Conservation (phyloP, 2,113 vertebrate genomes). For the Austrofundulus limnaeus region DNA sequence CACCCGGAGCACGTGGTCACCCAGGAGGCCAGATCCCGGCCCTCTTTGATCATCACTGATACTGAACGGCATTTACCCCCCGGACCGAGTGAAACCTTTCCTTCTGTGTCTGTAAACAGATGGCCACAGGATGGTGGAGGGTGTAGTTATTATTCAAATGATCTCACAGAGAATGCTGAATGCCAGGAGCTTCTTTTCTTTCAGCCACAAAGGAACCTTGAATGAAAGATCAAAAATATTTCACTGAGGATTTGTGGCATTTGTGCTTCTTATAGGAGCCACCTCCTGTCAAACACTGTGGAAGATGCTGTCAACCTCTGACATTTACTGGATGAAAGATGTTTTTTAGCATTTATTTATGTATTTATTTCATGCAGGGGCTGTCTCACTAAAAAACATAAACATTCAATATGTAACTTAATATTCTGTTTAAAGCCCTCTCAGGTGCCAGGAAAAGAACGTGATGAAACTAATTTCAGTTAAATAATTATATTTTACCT, state of each 20-base stretch:
- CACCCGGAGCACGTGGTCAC: constrained; percentile 59
- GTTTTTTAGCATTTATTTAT: not conserved
- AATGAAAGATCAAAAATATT: constrained; percentile 43
- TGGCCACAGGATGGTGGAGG: constrained; percentile 59
- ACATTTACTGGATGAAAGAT: constrained; percentile 45
- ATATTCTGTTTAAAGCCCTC: constrained; percentile 36
- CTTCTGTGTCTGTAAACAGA: constrained; percentile 59
- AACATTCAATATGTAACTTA: constrained; percentile 27
- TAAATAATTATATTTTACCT: constrained; percentile 18
- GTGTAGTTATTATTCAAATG: constrained; percentile 59
- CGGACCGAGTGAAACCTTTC: constrained; percentile 49
- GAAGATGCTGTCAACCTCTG: constrained; percentile 38
- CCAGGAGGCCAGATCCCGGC: constrained; percentile 37
- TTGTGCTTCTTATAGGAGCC: constrained; percentile 41
- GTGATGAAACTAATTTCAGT: constrained; percentile 17
- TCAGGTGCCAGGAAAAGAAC: constrained; percentile 35
- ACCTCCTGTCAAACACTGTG: constrained; percentile 33
- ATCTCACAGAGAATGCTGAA: constrained; percentile 41
- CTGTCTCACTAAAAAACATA: constrained; percentile 14
- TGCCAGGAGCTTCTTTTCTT: constrained; percentile 38
- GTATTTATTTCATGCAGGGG: not conserved
- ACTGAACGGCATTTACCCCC: constrained; percentile 57
- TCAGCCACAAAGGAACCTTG: constrained; percentile 44
- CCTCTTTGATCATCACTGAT: constrained; percentile 64
- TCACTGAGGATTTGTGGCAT: constrained; percentile 30